Evolutionary conservation across 2,113 vertebrate species (phyloP).

Genomic region (Muntiacus reevesi): DNA sequence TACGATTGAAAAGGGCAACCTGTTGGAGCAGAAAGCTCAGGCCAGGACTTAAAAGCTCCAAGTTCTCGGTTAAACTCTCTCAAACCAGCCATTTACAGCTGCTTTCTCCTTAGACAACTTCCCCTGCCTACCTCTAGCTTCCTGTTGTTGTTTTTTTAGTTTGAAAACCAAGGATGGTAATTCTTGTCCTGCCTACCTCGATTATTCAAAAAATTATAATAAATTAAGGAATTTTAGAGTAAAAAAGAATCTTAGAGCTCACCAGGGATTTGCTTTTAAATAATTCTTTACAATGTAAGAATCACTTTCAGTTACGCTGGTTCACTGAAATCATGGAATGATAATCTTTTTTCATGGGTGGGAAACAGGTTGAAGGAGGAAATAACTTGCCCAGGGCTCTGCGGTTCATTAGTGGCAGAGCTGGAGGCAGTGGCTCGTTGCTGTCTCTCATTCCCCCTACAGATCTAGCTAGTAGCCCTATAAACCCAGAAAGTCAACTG

Average conservation of each 20-base stretch:
- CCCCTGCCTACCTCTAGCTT: not conserved
- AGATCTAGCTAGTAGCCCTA: not conserved
- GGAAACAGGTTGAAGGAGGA: not conserved
- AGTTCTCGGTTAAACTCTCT: not conserved
- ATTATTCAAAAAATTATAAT: not conserved
- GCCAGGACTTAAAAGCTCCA: accelerated
- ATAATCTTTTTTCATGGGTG: not conserved
- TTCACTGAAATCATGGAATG: not conserved
- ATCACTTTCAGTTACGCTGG: not conserved
- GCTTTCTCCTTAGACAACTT: not conserved
- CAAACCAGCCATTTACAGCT: not conserved
- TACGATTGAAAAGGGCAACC: not conserved
- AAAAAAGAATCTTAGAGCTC: not conserved
- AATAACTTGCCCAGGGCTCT: not conserved
- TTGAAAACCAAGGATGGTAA: not conserved
- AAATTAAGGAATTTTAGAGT: not conserved
- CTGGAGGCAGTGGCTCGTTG: not conserved
- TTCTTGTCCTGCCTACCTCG: not conserved
- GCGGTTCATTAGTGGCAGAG: not conserved
- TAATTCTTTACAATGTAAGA: not conserved
- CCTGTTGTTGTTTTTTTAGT: not conserved
- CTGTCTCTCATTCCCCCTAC: not conserved
- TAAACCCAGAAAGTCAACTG: not conserved
- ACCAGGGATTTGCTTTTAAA: not conserved
- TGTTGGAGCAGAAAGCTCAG: not conserved